Evolutionary conservation across 2,888 invertebrate genomes (phyloP).

Genomic region (Parnassius apollo): DNA sequence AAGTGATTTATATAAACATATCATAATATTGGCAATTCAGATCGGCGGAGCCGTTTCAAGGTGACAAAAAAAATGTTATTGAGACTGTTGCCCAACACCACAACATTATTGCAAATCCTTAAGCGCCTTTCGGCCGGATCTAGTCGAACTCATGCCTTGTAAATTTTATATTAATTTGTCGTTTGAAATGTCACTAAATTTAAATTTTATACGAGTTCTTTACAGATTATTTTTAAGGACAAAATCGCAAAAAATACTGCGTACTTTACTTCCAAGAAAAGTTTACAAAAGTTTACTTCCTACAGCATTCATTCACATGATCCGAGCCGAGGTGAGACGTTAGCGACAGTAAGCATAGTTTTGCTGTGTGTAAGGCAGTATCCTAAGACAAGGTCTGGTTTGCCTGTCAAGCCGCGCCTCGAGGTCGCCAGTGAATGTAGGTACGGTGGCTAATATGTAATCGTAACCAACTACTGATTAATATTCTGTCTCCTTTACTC

Average conservation of each 20-base stretch:
- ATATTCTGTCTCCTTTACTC: conserved; percentile 37
- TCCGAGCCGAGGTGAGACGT: conserved; percentile 27
- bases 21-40: conserved; percentile 20
- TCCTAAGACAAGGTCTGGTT: conserved; percentile 65
- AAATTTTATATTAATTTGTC: conserved; percentile 15
- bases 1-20: conserved; percentile 14
- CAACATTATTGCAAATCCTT: conserved; percentile 16
- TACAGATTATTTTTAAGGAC: conserved; percentile 6
- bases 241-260: conserved; percentile 6
- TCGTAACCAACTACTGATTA: conserved; percentile 50
- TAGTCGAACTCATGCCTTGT: conserved; percentile 15
- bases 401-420: conserved; percentile 43
- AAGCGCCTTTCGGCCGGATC: conserved; percentile 4
- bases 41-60: conserved; percentile 23
- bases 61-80: conserved; percentile 24
- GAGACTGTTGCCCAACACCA: conserved; percentile 15
- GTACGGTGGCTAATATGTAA: conserved; percentile 55
- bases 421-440: conserved; percentile 72
- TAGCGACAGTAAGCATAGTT: conserved; percentile 44
- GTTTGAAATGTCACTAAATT: conserved; percentile 11
- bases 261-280: conserved; percentile 24
- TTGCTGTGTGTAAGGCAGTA: conserved; percentile 41
- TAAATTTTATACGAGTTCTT: background rate
- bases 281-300: conserved; percentile 34
- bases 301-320: conserved; percentile 31